phyloP scores from a whole-genome alignment of 2,888 invertebrate species.

The Drosophila vallismaia region DNA sequence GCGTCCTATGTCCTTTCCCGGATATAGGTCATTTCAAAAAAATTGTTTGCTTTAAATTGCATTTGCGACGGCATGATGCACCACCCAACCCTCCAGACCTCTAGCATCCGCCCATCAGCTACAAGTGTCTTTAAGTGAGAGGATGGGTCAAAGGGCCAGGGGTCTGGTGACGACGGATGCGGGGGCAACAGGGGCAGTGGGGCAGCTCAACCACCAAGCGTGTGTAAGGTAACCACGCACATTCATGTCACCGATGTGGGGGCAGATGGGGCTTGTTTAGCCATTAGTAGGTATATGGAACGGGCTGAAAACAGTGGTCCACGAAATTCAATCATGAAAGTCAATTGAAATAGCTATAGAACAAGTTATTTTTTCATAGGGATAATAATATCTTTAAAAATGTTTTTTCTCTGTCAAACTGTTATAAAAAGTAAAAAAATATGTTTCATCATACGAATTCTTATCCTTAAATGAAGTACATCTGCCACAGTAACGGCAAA shows the following conservation, averaged over 20 bases:
- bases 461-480: too few relatives aligned
- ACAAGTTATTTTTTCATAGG: too few relatives aligned
- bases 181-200: conserved; percentile 1
- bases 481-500: neutral
- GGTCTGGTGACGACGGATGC: neutral
- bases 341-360: neutral
- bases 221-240: conserved; percentile 33
- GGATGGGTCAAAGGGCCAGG: conserved; percentile 10
- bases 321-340: neutral
- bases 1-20: conserved; percentile 48
- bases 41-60: conserved; percentile 80
- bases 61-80: conserved; percentile 72
- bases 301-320: conserved; percentile 6
- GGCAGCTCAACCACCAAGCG: conserved; percentile 30
- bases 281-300: conserved; percentile 57
- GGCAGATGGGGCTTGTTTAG: conserved; percentile 57
- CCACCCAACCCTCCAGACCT: conserved; percentile 30
- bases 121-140: conserved; percentile 70
- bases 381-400: too few relatives aligned
- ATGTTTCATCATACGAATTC: too few relatives aligned
- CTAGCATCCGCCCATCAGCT: conserved; percentile 55
- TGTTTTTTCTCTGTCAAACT: too few relatives aligned
- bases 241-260: conserved; percentile 28
- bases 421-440: too few relatives aligned
- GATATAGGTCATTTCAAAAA: conserved; percentile 78